Evolutionary conservation across 1,140 invertebrate genomes (phyloP).

Genomic region (Hetaerina americana): DNA sequence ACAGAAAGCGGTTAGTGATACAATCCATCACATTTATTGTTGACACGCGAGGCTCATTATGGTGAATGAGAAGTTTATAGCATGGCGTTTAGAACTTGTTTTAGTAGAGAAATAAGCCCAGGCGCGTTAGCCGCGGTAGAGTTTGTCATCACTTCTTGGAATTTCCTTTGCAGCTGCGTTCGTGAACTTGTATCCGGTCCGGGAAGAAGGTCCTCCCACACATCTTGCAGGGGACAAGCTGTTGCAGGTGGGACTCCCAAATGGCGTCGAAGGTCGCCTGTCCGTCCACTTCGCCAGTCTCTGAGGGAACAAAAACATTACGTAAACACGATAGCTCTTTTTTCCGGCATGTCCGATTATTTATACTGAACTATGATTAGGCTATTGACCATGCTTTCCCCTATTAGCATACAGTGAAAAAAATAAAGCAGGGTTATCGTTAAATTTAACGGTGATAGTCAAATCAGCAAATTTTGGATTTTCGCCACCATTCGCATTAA

Average conservation of each 20-base stretch:
- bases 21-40: too few relatives aligned
- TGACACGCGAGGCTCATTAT: not conserved
- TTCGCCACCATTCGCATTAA: too few relatives aligned
- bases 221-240: conserved; percentile 47
- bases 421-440: too few relatives aligned
- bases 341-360: too few relatives aligned
- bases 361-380: too few relatives aligned
- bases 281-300: conserved; percentile 33
- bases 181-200: conserved; percentile 50
- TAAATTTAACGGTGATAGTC: too few relatives aligned
- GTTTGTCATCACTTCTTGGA: not conserved
- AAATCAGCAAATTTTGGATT: too few relatives aligned
- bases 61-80: not conserved
- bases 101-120: too few relatives aligned
- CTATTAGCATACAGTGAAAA: too few relatives aligned
- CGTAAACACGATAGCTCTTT: too few relatives aligned
- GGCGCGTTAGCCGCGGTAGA: not conserved
- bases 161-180: conserved; percentile 37
- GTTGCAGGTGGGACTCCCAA: conserved; percentile 40
- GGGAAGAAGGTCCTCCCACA: conserved; percentile 56
- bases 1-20: too few relatives aligned
- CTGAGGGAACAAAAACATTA: conserved; percentile 19
- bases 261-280: conserved; percentile 37
- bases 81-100: not conserved
- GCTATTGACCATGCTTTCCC: too few relatives aligned